Evolutionary conservation across 2,797 vertebrate species (phyloP), one percentile per base, ranked within the genome.

Genomic region (Paedocypris micromegethes): DNA sequence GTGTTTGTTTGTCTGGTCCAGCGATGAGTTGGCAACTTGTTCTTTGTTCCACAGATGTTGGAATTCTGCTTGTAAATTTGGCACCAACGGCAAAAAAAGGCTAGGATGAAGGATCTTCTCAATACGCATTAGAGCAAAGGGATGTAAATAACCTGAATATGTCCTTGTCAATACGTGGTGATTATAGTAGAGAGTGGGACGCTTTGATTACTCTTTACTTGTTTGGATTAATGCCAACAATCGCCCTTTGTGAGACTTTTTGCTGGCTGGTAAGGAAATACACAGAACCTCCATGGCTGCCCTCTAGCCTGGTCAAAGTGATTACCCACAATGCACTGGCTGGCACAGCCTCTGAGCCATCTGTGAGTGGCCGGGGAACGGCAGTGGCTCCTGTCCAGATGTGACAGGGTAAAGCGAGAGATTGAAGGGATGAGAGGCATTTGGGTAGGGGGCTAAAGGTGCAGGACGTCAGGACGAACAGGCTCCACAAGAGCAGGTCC

Each of bases 371-470:
- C 80, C 47, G 81, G 83, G 85, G 79, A 88, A 53, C 75, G 86
- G 82, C 42, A 82, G 84, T 85, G 78, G 81, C 91, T 86, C 86
- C 77, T 86, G 88, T 90, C 92, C 92, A 94, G 89, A 93, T 95
- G 91, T 93, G 91, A 90, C 88, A 89, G 88, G 78, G 80, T 69
- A 47, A 67, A 72, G 64, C 50, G 68, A 56, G 52, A 48, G 52
- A 60, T 7, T 52, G 39, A 58, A 60, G 39, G 53, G 52, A 42
- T 5, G 41, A 53, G 65, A 6, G 51, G 42, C 43, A 38, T 40
- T 8, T 0, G 5, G 63, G 58, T 49, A 46, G 55, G 60, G 58
- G 54, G n/a, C 51, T 48, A 58, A 70, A 68, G 69, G 72, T 73
- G 56, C 64, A 58, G 64, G 49, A 52, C 61, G 39, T 58, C 53